phyloP scores from a whole-genome alignment of 2,113 vertebrate species.

The Carettochelys insculpta region DNA sequence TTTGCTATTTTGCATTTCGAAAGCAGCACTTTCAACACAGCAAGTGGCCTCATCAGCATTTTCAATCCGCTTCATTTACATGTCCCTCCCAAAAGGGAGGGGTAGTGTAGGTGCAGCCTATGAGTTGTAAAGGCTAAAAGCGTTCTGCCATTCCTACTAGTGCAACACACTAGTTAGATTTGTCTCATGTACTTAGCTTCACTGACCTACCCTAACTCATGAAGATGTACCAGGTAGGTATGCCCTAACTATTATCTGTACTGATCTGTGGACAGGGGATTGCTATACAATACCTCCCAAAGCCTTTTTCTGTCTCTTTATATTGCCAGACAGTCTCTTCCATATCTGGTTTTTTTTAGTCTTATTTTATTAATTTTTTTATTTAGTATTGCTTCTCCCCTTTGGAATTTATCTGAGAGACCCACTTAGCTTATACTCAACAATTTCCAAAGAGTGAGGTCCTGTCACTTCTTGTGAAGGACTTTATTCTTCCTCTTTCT shows the following conservation, averaged over 20 bases:
- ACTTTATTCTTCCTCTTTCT: not conserved
- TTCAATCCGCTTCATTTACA: too few species aligned
- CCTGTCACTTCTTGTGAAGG: not conserved
- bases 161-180: not conserved
- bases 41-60: too few species aligned
- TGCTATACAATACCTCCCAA: not conserved
- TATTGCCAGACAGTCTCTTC: not conserved
- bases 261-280: not conserved
- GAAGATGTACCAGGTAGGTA: not conserved
- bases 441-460: not conserved
- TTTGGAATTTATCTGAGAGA: not conserved
- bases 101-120: too few species aligned
- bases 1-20: too few species aligned
- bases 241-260: not conserved
- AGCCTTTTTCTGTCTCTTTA: not conserved
- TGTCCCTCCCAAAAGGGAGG: too few species aligned
- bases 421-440: not conserved
- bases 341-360: not conserved
- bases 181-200: not conserved
- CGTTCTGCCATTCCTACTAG: fast-evolving
- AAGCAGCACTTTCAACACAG: too few species aligned
- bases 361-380: not conserved
- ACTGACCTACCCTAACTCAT: not conserved
- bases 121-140: not conserved
- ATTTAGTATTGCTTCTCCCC: not conserved